Evolutionary conservation across 2,797 vertebrate species (phyloP).

Genomic region (Darevskia nairensis): DNA sequence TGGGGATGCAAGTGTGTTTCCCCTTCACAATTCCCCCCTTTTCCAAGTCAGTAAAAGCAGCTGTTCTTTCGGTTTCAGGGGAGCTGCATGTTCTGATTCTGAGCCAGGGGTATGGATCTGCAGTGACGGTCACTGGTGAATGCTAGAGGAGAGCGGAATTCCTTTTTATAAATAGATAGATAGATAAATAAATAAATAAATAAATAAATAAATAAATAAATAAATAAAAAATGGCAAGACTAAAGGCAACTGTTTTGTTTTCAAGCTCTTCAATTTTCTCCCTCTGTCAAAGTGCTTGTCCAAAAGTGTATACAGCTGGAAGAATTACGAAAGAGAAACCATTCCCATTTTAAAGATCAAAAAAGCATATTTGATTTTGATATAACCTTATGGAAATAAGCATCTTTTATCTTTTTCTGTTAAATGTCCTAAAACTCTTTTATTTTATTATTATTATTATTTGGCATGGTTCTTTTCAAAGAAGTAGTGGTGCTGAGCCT

Average conservation of each 20-base stretch:
- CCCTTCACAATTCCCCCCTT: constrained; percentile 35
- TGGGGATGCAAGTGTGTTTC: constrained; percentile 29
- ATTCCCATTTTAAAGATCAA: constrained; percentile 62
- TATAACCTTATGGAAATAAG: constrained; percentile 45
- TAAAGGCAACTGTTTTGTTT: constrained; percentile 35
- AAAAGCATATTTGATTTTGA: constrained; percentile 53
- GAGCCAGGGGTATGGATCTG: constrained; percentile 55
- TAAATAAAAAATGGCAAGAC: constrained; percentile 9
- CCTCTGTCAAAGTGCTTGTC: constrained; percentile 45
- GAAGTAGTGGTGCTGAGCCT: constrained; percentile 70
- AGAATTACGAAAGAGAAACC: constrained; percentile 50
- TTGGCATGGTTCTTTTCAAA: constrained; percentile 74
- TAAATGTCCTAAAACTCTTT: constrained; percentile 61
- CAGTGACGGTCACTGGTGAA: constrained; percentile 52
- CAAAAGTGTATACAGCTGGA: constrained; percentile 47
- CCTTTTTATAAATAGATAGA: constrained; percentile 27
- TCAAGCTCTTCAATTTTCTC: constrained; percentile 6
- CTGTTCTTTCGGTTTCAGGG: constrained; percentile 62
- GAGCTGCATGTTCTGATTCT: constrained; percentile 54
- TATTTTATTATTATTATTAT: constrained; percentile 37
- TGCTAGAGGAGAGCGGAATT: constrained; percentile 49
- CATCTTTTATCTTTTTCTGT: constrained; percentile 51
- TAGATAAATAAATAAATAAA: neutral
- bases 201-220: neutral
- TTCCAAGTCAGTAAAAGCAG: constrained; percentile 66